phyloP scores from a whole-genome alignment of 2,113 vertebrate species.

The Gorsachius goisagi region DNA sequence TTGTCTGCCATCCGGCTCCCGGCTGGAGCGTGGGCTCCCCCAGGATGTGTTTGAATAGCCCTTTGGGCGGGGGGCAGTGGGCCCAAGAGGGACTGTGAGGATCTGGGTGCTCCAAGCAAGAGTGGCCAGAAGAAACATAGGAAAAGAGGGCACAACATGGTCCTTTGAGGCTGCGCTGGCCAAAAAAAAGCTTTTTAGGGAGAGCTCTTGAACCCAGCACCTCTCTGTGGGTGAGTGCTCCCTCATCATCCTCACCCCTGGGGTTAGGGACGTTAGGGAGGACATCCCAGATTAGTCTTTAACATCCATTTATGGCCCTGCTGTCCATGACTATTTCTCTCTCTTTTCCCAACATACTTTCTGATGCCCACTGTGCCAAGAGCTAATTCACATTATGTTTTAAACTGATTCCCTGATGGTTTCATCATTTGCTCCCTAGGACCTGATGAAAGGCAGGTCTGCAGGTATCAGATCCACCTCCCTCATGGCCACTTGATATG shows the following conservation, averaged over 20 bases:
- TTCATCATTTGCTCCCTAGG: neutral
- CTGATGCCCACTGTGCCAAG: neutral
- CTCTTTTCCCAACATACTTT: neutral
- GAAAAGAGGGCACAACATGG: neutral
- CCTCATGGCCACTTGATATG: no score
- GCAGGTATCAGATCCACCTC: neutral
- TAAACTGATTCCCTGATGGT: neutral
- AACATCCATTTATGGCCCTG: neutral
- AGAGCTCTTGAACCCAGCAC: neutral
- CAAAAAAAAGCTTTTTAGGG: neutral
- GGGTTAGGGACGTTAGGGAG: neutral
- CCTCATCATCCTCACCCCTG: neutral
- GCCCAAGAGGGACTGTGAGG: neutral
- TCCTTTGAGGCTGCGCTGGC: neutral
- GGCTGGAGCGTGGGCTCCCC: rapidly evolving
- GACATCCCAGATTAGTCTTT: neutral
- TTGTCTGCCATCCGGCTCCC: neutral
- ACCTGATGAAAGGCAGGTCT: neutral
- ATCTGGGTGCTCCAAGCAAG: neutral
- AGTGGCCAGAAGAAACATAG: rapidly evolving
- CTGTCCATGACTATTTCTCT: neutral
- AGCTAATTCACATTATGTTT: rapidly evolving
- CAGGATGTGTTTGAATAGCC: neutral
- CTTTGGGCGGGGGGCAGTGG: rapidly evolving
- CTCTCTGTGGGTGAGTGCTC: rapidly evolving